Evolutionary conservation across 2,797 vertebrate genomes (phyloP).

Genomic region (Buceros bicornis): DNA sequence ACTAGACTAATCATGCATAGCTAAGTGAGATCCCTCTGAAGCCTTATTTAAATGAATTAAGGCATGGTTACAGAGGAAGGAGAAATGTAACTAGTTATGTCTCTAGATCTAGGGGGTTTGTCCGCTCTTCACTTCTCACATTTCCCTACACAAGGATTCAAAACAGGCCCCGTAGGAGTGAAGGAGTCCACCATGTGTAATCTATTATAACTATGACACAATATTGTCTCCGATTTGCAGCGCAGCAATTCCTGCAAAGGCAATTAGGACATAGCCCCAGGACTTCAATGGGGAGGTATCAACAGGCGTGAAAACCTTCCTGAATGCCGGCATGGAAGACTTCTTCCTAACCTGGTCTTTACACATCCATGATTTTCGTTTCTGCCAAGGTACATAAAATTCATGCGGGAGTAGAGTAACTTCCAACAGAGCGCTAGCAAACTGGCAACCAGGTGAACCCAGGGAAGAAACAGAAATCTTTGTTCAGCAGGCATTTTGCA

Average conservation of each 20-base stretch:
- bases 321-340: neutral
- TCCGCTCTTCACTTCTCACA: neutral
- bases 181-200: neutral
- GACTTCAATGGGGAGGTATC: fast-evolving
- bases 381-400: neutral
- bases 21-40: neutral
- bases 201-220: neutral
- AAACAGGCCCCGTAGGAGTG: neutral
- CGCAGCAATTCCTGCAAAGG: neutral
- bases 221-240: neutral
- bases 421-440: neutral
- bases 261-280: neutral
- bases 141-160: neutral
- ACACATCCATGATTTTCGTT: neutral
- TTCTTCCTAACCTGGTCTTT: neutral
- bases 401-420: neutral
- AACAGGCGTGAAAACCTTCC: neutral
- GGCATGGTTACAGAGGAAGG: neutral
- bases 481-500: neutral
- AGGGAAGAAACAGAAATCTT: neutral
- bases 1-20: neutral
- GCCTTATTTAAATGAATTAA: neutral
- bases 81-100: neutral
- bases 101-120: neutral
- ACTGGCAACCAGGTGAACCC: neutral